These are phyloP conservation scores for Tipula confusa DNA, from an alignment of 2,888 invertebrate genomes.

Conservation along the genomic window DNA sequence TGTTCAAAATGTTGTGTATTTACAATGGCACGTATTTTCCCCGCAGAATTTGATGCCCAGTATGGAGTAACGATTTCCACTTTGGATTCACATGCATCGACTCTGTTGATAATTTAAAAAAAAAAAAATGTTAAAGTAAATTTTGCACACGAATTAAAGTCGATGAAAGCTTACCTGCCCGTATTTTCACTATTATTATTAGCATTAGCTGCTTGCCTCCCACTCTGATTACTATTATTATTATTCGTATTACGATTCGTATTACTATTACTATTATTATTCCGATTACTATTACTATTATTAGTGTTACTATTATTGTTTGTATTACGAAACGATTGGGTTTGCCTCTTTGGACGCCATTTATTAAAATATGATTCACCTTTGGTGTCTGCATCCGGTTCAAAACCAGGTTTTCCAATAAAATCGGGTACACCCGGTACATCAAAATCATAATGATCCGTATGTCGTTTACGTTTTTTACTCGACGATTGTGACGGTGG, in stretches of 20 bases:
- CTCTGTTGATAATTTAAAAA: constrained; percentile 44
- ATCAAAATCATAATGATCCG: constrained; percentile 47
- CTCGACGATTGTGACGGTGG: constrained; percentile 50
- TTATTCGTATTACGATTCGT: constrained; percentile 31
- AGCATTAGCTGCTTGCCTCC: constrained; percentile 32
- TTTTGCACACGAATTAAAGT: not conserved
- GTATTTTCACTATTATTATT: constrained; percentile 35
- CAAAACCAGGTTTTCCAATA: constrained; percentile 49
- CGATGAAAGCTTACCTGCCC: constrained; percentile 41
- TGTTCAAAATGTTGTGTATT: constrained; percentile 94
- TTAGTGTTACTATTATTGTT: constrained; percentile 43
- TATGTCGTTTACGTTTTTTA: constrained; percentile 46
- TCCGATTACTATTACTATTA: constrained; percentile 26
- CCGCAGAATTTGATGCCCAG: constrained; percentile 90
- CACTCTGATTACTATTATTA: constrained; percentile 3
- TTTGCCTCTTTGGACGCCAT: constrained; percentile 54
- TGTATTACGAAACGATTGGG: constrained; percentile 45
- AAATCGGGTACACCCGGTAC: constrained; percentile 58
- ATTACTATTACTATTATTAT: constrained; percentile 32
- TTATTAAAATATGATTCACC: constrained; percentile 56
- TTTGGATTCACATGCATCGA: constrained; percentile 88
- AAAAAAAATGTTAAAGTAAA: not conserved
- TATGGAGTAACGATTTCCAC: constrained; percentile 90
- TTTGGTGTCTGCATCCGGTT: constrained; percentile 44
- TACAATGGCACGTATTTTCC: constrained; percentile 85